Percentiles rank a stretch among this genome's conserved stretches.
Evolutionary conservation across 2,113 vertebrate species (phyloP).

Genomic region (Tricholaema leucomelas): DNA sequence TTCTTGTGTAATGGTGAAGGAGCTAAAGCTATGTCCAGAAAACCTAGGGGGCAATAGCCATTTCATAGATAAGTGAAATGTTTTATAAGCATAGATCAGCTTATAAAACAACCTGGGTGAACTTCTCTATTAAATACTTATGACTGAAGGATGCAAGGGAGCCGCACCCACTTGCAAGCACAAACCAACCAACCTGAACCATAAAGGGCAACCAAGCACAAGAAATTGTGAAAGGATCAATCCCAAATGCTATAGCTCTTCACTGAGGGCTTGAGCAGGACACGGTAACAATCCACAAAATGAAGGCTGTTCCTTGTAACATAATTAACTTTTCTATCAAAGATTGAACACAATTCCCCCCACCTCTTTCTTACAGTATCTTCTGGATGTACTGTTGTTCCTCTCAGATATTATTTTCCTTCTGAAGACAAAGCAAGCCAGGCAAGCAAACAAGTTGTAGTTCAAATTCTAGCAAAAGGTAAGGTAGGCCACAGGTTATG

Average conservation of each 20-base stretch:
- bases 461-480: not conserved
- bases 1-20: not conserved
- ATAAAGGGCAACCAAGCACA: not conserved
- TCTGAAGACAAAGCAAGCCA: not conserved
- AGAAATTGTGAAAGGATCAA: not conserved
- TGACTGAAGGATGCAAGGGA: not conserved
- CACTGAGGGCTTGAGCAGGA: not conserved
- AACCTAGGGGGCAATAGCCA: not conserved
- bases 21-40: not conserved
- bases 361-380: not conserved
- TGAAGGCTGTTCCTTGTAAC: not conserved
- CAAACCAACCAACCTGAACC: not conserved
- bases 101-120: not conserved
- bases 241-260: not conserved
- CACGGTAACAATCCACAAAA: not conserved
- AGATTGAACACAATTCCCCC: not conserved
- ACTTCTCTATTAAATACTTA: not conserved
- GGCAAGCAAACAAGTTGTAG: not conserved
- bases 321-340: not conserved
- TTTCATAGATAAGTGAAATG: not conserved
- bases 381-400: not conserved
- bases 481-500: not conserved
- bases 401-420: not conserved
- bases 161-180: not conserved
- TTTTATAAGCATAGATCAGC: not conserved